Base-by-base conservation (phyloP, 2,113 vertebrate genomes). In the Chloroceryle aenea region DNA sequence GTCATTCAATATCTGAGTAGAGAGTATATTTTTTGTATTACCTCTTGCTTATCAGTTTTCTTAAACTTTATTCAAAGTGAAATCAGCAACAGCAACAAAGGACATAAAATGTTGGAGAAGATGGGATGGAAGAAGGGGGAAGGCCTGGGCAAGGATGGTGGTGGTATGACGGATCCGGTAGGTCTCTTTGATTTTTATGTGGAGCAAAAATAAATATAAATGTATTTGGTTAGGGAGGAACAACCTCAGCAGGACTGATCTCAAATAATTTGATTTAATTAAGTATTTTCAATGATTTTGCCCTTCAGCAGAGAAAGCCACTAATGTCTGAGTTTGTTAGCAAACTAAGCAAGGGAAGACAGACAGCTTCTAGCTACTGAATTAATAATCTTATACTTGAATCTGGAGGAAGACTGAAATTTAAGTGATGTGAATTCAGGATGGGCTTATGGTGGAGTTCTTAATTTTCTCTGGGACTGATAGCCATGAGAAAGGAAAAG, bases 71-170 rank as follows among this genome's bases (percentile, higher is more conserved):
- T 93, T 92, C 77, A 56, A 95, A 99, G 99, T 96, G 99, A 99
- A 98, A 99, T 99, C 95, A 98, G 98, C 83, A 98, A 99, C 92
- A 98, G 95, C 92, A 99, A 99, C 96, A 99, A 99, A 98, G 99
- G 99, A 74, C 98, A 98, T 77, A 99, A 99, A 97, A 99, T 99
- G 99, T 61, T 99, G 97, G 99, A 99, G 95, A 99, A 99, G 95
- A 99, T 99, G 99, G 99, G 99, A 74, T 99, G 99, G 99, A 99
- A 99, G 82, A 99, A 98, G 88, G 99, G 99, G 74, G 99, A 99
- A 80, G 99, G 99, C 13, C 98, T 99, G 38, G 99, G 99, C 32
- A 99, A 99, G 97, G 98, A 98, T 50, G 98, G 99, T 56, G 95
- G 98, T 29, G 99, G 99, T 64, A 99, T 99, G 97, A 99, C 98